Percentiles rank a stretch among this genome's conserved stretches.
These are phyloP conservation scores for Hirtodrosophila confusa DNA, from an alignment of 2,888 invertebrate species.

Conservation along the genomic window DNA sequence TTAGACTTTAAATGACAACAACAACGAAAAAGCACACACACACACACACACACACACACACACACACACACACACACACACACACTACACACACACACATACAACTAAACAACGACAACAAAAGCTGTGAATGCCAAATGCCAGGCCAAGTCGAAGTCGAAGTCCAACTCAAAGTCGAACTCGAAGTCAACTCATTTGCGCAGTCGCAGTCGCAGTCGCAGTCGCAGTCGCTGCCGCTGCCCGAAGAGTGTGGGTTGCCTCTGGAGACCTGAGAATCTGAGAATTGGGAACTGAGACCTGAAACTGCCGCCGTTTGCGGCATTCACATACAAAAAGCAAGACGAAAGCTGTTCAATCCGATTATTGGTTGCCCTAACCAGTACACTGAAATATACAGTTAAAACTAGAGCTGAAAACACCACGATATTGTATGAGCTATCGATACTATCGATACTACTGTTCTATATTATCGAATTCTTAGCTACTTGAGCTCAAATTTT, in stretches of 20 bases:
- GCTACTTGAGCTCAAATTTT: too few relatives aligned
- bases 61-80: slow-evolving; percentile 18
- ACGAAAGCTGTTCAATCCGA: neutral
- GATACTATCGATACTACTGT: too few relatives aligned
- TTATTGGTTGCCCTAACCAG: slow-evolving; percentile 2
- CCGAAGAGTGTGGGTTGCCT: slow-evolving; percentile 52
- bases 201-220: slow-evolving; percentile 61
- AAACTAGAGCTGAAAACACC: too few relatives aligned
- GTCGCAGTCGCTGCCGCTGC: slow-evolving; percentile 51
- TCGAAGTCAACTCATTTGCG: slow-evolving; percentile 49
- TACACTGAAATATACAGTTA: too few relatives aligned
- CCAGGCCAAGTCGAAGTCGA: slow-evolving; percentile 41
- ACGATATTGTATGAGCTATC: too few relatives aligned
- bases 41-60: slow-evolving; percentile 7
- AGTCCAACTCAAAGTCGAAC: slow-evolving; percentile 24
- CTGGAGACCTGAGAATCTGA: slow-evolving; percentile 8
- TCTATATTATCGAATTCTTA: too few relatives aligned
- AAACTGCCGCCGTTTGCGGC: slow-evolving; percentile 32
- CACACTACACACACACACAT: slow-evolving; percentile 1
- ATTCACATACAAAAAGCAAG: slow-evolving; percentile 7
- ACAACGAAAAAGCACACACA: slow-evolving; percentile 39
- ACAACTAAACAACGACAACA: slow-evolving; percentile 15
- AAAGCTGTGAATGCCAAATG: slow-evolving; percentile 65
- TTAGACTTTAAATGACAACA: slow-evolving; percentile 77
- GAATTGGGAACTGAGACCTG: slow-evolving; percentile 14